Evolutionary conservation across 2,797 vertebrate genomes (phyloP).

Genomic region (Calcarius lapponicus): DNA sequence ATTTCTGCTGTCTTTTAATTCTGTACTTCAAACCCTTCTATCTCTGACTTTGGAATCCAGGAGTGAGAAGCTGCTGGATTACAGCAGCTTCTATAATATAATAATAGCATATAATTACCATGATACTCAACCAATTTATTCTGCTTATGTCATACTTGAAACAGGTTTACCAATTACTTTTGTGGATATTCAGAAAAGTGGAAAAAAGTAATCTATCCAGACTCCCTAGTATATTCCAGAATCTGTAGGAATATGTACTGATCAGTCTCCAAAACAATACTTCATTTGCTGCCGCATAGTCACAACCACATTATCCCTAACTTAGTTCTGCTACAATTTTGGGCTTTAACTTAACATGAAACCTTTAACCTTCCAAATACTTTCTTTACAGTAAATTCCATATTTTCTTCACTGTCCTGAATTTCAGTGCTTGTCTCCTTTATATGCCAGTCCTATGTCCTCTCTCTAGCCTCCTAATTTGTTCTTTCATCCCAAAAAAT

Average conservation of each 20-base stretch:
- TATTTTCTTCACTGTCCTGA: background rate
- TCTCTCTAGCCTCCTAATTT: background rate
- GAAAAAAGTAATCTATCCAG: background rate
- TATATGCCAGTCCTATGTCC: background rate
- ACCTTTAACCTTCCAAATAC: background rate
- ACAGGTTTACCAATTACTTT: background rate
- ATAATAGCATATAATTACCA: background rate
- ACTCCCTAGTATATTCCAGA: background rate
- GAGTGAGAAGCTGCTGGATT: background rate
- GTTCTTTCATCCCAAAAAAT: background rate
- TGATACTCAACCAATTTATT: background rate
- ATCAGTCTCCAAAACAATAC: background rate
- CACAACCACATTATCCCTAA: background rate
- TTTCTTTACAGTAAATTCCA: background rate
- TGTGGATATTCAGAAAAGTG: background rate
- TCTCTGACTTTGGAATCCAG: background rate
- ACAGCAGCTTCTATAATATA: background rate
- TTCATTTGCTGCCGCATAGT: accelerated
- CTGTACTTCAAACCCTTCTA: background rate
- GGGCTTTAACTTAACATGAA: background rate
- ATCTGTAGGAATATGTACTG: background rate
- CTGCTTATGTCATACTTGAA: background rate
- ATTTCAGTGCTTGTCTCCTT: background rate
- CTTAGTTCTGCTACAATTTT: background rate
- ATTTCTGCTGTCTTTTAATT: background rate